phyloP scores from a whole-genome alignment of 2,113 vertebrate genomes.

The Bambusicola thoracicus region DNA sequence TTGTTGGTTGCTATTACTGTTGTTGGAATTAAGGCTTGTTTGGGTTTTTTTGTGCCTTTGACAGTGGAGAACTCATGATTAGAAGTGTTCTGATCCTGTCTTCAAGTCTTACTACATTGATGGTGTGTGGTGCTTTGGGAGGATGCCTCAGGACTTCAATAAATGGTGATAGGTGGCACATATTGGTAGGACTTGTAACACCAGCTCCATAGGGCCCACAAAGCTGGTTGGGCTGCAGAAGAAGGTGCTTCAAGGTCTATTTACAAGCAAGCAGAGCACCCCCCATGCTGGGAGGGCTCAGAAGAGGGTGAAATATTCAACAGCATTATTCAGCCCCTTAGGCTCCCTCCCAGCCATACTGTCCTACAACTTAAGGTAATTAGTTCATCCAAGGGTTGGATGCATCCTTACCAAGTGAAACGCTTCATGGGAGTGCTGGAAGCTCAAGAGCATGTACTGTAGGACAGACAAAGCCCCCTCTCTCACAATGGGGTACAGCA shows the following conservation, averaged over 20 bases:
- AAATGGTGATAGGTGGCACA: not conserved
- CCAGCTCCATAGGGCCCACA: not conserved
- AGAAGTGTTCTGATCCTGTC: not conserved
- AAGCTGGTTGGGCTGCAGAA: not conserved
- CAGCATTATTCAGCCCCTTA: not conserved
- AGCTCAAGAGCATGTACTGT: conserved; percentile 85
- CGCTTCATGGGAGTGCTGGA: conserved; percentile 86
- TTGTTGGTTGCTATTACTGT: not conserved
- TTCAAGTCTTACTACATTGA: not conserved
- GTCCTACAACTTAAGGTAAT: not conserved
- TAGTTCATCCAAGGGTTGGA: not conserved
- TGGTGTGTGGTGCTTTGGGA: not conserved
- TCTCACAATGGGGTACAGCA: conserved; percentile 83
- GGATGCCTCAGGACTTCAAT: not conserved
- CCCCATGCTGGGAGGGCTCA: too few species aligned
- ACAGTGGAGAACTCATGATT: not conserved
- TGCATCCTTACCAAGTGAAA: conserved; percentile 83
- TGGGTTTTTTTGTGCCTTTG: not conserved
- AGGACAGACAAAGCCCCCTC: conserved; percentile 81
- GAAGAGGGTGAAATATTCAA: not conserved
- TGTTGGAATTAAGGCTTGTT: too few species aligned
- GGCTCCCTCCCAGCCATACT: too few species aligned
- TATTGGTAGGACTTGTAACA: not conserved
- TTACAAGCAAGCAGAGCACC: too few species aligned
- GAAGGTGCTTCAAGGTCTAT: too few species aligned